A percentile compares a stretch with the other conserved stretches of the same genome.
phyloP scores from a whole-genome alignment of 2,888 invertebrate species.

The Amiota minor region DNA sequence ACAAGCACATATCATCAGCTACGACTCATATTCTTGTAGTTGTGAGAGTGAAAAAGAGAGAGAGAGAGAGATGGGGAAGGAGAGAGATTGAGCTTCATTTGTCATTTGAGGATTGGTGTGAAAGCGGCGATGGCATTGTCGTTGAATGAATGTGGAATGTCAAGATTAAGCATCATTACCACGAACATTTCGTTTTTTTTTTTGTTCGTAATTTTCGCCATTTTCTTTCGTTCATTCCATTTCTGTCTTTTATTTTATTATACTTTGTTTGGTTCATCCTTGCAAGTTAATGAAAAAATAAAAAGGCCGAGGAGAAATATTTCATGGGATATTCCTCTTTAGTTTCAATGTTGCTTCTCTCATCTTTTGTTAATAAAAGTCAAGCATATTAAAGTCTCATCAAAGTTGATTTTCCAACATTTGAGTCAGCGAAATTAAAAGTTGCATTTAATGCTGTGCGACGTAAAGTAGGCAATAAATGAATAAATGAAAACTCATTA shows the following conservation, averaged over 20 bases:
- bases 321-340: neutral
- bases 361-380: neutral
- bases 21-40: neutral
- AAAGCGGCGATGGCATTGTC: neutral
- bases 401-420: neutral
- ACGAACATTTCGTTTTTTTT: constrained; percentile 9
- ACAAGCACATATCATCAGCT: neutral
- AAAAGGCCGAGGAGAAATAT: neutral
- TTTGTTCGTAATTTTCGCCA: neutral
- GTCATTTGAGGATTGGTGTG: constrained; percentile 12
- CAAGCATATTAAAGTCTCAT: constrained; percentile 1
- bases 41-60: no score
- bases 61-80: no score
- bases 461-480: constrained; percentile 10
- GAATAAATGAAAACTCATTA: neutral
- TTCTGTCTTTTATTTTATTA: constrained; percentile 11
- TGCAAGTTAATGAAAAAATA: constrained; percentile 24
- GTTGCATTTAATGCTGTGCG: neutral
- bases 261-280: neutral
- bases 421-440: neutral
- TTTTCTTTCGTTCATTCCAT: neutral
- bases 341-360: neutral
- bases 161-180: constrained; percentile 29
- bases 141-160: constrained; percentile 28
- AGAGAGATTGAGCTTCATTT: constrained; percentile 14